Percentiles rank a stretch among this genome's conserved stretches.
phyloP scores from a whole-genome alignment of 2,113 vertebrate species.

The Ammodytes marinus region DNA sequence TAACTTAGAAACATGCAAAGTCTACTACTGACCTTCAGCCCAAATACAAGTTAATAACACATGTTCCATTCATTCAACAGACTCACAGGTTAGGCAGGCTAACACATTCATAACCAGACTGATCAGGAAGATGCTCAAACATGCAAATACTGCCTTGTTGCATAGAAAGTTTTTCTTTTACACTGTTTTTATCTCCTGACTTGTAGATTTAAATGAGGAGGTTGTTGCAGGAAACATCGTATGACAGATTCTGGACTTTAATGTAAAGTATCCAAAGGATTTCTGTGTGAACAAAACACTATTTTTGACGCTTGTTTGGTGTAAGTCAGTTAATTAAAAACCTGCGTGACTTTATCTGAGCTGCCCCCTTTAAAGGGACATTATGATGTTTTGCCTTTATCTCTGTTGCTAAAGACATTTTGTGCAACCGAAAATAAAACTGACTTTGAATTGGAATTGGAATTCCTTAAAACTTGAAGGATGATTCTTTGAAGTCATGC shows the following conservation, averaged over 20 bases:
- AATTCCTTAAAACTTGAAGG: conserved; percentile 38
- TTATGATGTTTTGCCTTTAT: conserved; percentile 10
- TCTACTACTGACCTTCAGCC: conserved; percentile 11
- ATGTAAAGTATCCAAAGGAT: background rate
- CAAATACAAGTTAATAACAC: background rate
- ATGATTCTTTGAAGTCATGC: conserved; percentile 21
- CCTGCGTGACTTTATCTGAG: conserved; percentile 22
- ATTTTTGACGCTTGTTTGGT: conserved; percentile 19
- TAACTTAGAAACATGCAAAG: conserved; percentile 11
- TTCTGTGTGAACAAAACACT: conserved; percentile 41
- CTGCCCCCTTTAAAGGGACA: conserved; percentile 25
- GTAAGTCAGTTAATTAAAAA: conserved; percentile 24
- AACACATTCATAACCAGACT: conserved; percentile 19
- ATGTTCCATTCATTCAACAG: background rate
- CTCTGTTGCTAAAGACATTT: conserved; percentile 18
- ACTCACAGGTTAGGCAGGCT: conserved; percentile 1
- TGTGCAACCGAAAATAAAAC: conserved; percentile 17
- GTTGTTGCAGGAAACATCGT: conserved; percentile 9
- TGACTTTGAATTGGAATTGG: background rate
- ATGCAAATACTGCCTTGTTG: conserved; percentile 19
- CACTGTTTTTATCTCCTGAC: conserved; percentile 1
- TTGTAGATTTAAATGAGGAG: background rate
- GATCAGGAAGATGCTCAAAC: conserved; percentile 20
- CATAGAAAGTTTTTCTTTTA: conserved; percentile 23
- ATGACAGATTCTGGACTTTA: background rate